A percentile compares a stretch with the other conserved stretches of the same genome.
Evolutionary conservation across 2,113 vertebrate species (phyloP).

Genomic region (Caracal caracal): DNA sequence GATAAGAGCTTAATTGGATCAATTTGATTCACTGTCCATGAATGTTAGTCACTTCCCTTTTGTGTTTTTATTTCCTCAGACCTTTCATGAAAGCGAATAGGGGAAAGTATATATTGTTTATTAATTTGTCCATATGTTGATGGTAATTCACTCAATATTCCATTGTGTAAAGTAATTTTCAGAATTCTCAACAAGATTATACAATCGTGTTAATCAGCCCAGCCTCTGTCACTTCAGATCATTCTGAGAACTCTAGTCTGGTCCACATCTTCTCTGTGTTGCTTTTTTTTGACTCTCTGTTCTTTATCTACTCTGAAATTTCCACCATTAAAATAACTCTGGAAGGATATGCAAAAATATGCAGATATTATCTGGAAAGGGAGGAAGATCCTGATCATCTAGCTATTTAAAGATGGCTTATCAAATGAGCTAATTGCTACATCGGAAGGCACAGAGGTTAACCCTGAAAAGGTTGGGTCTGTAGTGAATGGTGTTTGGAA

Average conservation of each 20-base stretch:
- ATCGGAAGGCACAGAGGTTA: constrained; percentile 28
- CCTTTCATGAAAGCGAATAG: background rate
- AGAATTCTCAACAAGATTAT: constrained; percentile 23
- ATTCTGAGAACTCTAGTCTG: background rate
- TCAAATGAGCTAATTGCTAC: background rate
- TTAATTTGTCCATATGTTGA: constrained; percentile 26
- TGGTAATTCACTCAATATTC: background rate
- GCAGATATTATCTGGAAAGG: background rate
- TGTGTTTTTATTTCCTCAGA: constrained; percentile 55
- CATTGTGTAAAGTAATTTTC: constrained; percentile 1
- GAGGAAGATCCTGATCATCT: background rate
- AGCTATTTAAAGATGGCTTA: background rate
- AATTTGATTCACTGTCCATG: background rate
- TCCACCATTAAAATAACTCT: background rate
- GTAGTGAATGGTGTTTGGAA: constrained; percentile 3
- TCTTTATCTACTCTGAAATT: constrained; percentile 52
- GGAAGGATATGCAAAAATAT: background rate
- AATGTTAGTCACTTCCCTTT: constrained; percentile 37
- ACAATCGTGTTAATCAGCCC: background rate
- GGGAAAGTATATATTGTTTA: constrained; percentile 19
- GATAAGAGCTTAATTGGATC: constrained; percentile 46
- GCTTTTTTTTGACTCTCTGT: background rate
- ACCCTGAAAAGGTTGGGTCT: background rate
- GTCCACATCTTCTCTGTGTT: background rate
- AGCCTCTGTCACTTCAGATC: background rate